Evolutionary conservation across 2,113 vertebrate genomes (phyloP).

Genomic region (Setophaga petechia): DNA sequence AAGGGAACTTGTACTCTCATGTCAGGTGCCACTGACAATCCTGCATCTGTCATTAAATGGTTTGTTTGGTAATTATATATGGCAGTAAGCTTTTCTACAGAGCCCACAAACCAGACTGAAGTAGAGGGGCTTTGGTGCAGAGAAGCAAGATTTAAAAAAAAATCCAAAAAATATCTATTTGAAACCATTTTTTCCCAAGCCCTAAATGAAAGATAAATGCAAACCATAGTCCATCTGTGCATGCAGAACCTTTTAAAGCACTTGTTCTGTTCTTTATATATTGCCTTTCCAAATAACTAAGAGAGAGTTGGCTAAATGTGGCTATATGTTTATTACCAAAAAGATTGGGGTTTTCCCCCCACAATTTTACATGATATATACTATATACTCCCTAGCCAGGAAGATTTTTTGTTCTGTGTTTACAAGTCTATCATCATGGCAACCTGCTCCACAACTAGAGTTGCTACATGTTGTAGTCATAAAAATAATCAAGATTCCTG

Average conservation of each 20-base stretch:
- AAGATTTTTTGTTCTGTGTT: not conserved
- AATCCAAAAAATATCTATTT: not conserved
- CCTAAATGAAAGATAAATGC: not conserved
- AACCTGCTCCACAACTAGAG: not conserved
- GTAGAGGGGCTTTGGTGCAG: not conserved
- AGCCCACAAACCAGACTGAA: not conserved
- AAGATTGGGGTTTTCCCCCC: not conserved
- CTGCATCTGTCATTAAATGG: not conserved
- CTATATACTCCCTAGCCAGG: not conserved
- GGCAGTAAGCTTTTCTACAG: not conserved
- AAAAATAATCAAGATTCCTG: not conserved
- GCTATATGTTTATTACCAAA: not conserved
- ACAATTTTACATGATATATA: not conserved
- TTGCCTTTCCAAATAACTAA: not conserved
- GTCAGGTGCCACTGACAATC: conserved; percentile 46
- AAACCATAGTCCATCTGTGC: not conserved
- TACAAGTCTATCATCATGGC: not conserved
- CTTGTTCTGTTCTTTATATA: not conserved
- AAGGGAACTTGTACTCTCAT: conserved; percentile 31
- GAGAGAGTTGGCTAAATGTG: not conserved
- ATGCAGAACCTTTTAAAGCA: not conserved
- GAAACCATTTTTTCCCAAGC: not conserved
- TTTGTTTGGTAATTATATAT: conserved; percentile 12
- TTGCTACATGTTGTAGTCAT: not conserved
- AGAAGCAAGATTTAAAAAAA: not conserved